Evolutionary conservation across 2,797 vertebrate genomes (phyloP).

Genomic region (Sebastes oblongus): DNA sequence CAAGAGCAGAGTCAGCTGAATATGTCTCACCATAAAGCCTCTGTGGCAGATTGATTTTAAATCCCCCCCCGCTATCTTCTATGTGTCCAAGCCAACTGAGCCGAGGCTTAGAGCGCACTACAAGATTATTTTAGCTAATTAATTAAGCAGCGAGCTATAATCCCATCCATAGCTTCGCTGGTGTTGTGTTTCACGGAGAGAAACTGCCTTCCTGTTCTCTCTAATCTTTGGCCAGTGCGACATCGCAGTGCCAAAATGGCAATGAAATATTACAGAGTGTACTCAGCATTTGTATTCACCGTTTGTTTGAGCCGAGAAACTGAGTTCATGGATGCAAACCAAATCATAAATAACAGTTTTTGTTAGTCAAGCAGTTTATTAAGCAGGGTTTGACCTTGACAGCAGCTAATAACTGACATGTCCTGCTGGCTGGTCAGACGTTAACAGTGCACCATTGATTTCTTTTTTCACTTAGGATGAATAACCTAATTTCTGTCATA

Average conservation of each 20-base stretch:
- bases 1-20: conserved; percentile 39
- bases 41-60: conserved; percentile 47
- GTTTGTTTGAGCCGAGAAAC: neutral
- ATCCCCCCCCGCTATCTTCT: conserved; percentile 33
- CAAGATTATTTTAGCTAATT: conserved; percentile 57
- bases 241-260: neutral
- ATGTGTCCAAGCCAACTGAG: conserved; percentile 26
- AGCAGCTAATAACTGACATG: conserved; percentile 12
- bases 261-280: neutral
- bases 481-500: conserved; percentile 19
- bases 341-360: neutral
- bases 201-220: neutral
- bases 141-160: conserved; percentile 47
- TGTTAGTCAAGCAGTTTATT: neutral
- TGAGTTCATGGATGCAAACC: neutral
- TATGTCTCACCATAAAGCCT: conserved; percentile 23
- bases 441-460: conserved; percentile 35
- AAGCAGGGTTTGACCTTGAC: conserved; percentile 4
- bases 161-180: conserved; percentile 14
- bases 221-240: neutral
- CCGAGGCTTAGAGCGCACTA: conserved; percentile 27
- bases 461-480: neutral
- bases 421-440: conserved; percentile 10
- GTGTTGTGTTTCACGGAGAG: conserved; percentile 10
- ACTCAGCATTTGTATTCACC: neutral